Evolutionary conservation across 2,797 vertebrate genomes (phyloP), one percentile per base, ranked within the genome.

Genomic region (Lepilemur ruficaudatus): DNA sequence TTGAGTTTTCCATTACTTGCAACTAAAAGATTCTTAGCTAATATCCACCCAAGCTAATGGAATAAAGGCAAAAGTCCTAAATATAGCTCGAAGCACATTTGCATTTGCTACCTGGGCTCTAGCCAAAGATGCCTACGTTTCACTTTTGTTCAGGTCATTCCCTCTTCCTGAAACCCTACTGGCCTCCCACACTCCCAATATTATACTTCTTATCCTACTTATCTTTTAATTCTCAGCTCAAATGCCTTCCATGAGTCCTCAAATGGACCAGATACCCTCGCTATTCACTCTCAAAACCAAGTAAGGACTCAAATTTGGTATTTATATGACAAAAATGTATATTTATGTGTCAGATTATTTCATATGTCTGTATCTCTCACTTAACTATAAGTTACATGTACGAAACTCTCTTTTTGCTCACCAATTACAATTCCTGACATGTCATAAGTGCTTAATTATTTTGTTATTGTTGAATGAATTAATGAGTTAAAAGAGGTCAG

Each of bases 381-480:
- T 63, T 69, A 87, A 82, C n/a, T 61, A 5, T 85, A 65, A 91
- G 15, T 32, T 61, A 59, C 67, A 81, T n/a, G 18, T 79, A 9
- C 70, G 52, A 94, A 72, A 65, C 10, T 67, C 43, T 78, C 38
- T 43, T 25, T 94, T 55, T 73, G 13, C 13, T 89, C 48, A 89
- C 38, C 80, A 59, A 43, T 63, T 57, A 59, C 5, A 79, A 11
- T 96, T 93, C 20, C 76, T 59, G 46, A 81, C 28, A 73, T 23
- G 48, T 7, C 48, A 7, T 88, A 52, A 85, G 23, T 93, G 46
- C 38, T 97, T 79, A 85, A 55, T 57, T 25, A 75, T 85, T 65
- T 70, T 93, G 30, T 67, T 80, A 69, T 75, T 83, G 41, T 78
- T 85, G 67, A 94, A 63, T 73, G 69, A 86, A 86, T 57, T 84